A percentile compares a stretch with the other conserved stretches of the same genome.
phyloP scores from a whole-genome alignment of 2,888 invertebrate genomes.

The Rhagium mordax region DNA sequence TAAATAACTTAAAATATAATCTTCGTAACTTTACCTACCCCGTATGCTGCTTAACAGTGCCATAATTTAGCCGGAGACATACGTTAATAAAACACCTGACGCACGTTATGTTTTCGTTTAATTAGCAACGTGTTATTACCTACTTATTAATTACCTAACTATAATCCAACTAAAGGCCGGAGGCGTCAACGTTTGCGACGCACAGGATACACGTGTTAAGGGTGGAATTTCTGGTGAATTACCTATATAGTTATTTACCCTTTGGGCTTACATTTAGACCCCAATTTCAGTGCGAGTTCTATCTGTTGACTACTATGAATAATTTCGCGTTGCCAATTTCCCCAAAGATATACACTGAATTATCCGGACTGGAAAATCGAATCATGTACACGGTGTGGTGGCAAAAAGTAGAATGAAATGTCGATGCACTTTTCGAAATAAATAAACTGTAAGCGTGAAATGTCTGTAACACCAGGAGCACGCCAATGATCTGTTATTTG shows the following conservation, averaged over 20 bases:
- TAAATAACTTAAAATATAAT: no score
- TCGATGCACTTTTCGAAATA: no score
- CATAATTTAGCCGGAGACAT: background rate
- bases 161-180: background rate
- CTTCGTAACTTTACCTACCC: background rate
- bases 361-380: slow-evolving; percentile 6
- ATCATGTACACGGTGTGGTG: background rate
- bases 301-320: slow-evolving; percentile 17
- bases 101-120: background rate
- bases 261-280: slow-evolving; percentile 9
- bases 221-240: slow-evolving; percentile 1
- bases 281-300: slow-evolving; percentile 8
- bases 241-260: slow-evolving; percentile 9
- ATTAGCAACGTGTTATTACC: background rate
- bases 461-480: no score
- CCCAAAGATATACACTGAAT: slow-evolving; percentile 15
- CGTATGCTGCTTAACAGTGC: background rate
- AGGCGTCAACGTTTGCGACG: background rate
- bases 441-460: no score
- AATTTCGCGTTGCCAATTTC: slow-evolving; percentile 16
- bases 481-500: no score
- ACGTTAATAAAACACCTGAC: background rate
- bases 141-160: background rate
- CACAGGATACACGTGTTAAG: background rate
- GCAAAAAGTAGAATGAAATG: background rate